Percentiles rank a stretch among this genome's conserved stretches.
phyloP scores from a whole-genome alignment of 92 coral and sea anemone species.

The Zoanthus sansibaricus region DNA sequence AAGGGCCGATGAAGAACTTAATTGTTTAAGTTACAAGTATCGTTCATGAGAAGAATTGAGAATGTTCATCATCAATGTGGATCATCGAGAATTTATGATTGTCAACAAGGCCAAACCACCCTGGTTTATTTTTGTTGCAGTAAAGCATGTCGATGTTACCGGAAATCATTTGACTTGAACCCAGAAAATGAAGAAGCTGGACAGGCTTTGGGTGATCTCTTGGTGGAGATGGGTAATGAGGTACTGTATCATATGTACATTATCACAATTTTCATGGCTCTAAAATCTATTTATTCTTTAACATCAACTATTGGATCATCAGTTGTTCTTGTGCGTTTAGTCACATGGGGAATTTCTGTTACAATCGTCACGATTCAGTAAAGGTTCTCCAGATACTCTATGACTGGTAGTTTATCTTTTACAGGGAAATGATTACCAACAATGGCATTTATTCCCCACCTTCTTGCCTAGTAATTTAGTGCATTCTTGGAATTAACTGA shows the following conservation, averaged over 20 bases:
- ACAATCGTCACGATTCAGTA: background rate
- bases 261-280: too few species aligned
- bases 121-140: slow-evolving; percentile 45
- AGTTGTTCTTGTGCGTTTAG: too few species aligned
- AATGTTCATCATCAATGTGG: too few species aligned
- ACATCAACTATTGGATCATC: too few species aligned
- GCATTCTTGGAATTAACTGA: too few species aligned
- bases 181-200: slow-evolving; percentile 84
- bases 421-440: background rate
- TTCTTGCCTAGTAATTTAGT: too few species aligned
- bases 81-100: too few species aligned
- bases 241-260: slow-evolving; percentile 43
- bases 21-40: too few species aligned
- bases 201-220: slow-evolving; percentile 82
- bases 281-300: too few species aligned
- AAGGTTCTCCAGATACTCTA: background rate
- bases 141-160: slow-evolving; percentile 94
- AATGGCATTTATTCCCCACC: too few species aligned
- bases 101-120: background rate
- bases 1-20: too few species aligned
- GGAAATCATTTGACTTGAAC: slow-evolving; percentile 92
- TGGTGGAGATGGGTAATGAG: slow-evolving; percentile 80
- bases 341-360: background rate
- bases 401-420: background rate
- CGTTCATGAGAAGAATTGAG: too few species aligned